Conservation (phyloP, 2,113 vertebrate genomes). For the Pelvicachromis taeniatus region DNA sequence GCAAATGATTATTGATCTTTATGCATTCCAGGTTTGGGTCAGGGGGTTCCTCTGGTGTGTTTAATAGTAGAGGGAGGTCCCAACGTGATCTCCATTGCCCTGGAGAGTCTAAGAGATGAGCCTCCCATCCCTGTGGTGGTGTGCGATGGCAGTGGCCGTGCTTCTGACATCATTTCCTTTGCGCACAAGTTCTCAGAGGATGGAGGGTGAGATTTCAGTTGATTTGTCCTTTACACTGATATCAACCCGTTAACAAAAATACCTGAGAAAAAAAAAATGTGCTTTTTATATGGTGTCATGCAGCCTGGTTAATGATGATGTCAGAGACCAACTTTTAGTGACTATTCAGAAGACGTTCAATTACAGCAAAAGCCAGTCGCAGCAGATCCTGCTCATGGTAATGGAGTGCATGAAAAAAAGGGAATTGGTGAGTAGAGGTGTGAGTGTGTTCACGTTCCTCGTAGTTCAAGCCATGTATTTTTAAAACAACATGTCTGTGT, state of each 20-base stretch:
- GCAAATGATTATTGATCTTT: background rate
- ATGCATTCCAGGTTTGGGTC: constrained; percentile 84
- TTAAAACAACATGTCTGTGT: background rate
- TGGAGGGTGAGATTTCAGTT: constrained; percentile 80
- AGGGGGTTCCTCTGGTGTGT: constrained; percentile 93
- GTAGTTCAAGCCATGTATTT: background rate
- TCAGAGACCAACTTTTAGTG: constrained; percentile 90
- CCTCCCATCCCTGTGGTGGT: constrained; percentile 96
- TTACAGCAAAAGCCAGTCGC: constrained; percentile 87
- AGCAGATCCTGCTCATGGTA: constrained; percentile 88
- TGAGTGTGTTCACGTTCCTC: background rate
- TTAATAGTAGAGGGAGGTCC: constrained; percentile 95
- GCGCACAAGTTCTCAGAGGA: constrained; percentile 95
- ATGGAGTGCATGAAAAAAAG: constrained; percentile 98
- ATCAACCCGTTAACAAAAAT: background rate
- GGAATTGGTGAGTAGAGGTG: constrained; percentile 85
- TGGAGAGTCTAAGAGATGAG: constrained; percentile 91
- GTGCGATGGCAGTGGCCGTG: constrained; percentile 92
- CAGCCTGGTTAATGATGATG: constrained; percentile 87
- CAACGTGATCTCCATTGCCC: constrained; percentile 88
- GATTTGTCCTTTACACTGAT: background rate
- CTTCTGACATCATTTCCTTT: constrained; percentile 92
- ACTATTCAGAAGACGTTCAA: constrained; percentile 99
- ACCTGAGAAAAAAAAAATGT: background rate
- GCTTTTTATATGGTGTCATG: background rate